These are phyloP conservation scores for Phymorhynchus buccinoides DNA, from an alignment of 1,140 invertebrate species.

Conservation along the genomic window DNA sequence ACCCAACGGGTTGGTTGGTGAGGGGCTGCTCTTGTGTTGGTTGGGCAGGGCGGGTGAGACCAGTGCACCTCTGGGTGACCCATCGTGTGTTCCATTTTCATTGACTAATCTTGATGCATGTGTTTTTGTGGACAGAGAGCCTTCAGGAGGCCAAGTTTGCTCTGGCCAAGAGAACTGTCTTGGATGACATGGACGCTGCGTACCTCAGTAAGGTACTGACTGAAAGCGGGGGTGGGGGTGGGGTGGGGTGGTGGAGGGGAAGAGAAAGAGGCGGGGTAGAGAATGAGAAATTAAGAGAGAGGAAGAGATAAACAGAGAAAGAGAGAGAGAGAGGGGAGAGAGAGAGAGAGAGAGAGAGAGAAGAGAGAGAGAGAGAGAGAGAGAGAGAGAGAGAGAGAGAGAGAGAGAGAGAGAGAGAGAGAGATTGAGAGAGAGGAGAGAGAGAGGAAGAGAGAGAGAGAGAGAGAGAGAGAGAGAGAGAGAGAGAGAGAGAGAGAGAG, in stretches of 20 bases:
- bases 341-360: conserved; percentile 2
- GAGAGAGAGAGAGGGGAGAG: conserved; percentile 21
- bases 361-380: not conserved
- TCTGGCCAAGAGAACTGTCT: conserved; percentile 30
- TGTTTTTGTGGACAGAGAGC: not conserved
- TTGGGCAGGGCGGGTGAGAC: too few relatives aligned
- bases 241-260: not conserved
- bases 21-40: too few relatives aligned
- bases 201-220: not conserved
- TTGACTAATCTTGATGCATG: too few relatives aligned
- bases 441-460: not conserved
- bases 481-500: not conserved
- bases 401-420: conserved; percentile 22
- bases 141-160: conserved; percentile 17
- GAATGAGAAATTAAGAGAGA: not conserved
- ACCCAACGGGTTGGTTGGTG: too few relatives aligned
- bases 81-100: too few relatives aligned
- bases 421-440: not conserved
- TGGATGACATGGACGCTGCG: conserved; percentile 33
- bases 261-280: too few relatives aligned
- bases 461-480: not conserved
- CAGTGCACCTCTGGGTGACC: too few relatives aligned
- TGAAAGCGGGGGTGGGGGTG: not conserved
- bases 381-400: not conserved
- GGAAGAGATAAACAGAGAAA: not conserved